Conservation (phyloP, 2,797 vertebrate genomes). For the Gobio occitaniae region DNA sequence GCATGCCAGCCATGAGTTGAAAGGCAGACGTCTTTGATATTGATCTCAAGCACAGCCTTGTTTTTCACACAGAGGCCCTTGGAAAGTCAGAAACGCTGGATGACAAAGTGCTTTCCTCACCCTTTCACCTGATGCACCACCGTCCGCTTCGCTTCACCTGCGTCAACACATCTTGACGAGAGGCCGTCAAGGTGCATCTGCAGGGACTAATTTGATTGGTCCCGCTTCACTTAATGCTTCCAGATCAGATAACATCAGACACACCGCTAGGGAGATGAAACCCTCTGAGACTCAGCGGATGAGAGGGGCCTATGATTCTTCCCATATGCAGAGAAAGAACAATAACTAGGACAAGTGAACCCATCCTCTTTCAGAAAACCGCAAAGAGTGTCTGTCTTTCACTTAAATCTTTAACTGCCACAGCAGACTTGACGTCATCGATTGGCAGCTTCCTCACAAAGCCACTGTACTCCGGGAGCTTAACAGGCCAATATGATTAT, state of each 20-base stretch:
- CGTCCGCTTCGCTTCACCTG: constrained; percentile 43
- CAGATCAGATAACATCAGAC: constrained; percentile 52
- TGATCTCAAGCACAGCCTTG: constrained; percentile 31
- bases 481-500: constrained; percentile 65
- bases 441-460: constrained; percentile 69
- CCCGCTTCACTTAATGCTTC: constrained; percentile 44
- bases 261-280: constrained; percentile 40
- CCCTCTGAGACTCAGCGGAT: constrained; percentile 33
- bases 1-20: constrained; percentile 30
- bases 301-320: constrained; percentile 30
- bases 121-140: constrained; percentile 36
- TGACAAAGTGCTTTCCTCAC: constrained; percentile 24
- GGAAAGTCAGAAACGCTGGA: constrained; percentile 28
- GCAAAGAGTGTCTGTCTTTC: neutral
- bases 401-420: constrained; percentile 32
- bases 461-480: constrained; percentile 61
- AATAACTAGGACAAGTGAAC: constrained; percentile 23
- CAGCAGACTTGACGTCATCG: constrained; percentile 63
- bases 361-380: neutral
- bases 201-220: constrained; percentile 48
- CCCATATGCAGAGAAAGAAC: constrained; percentile 24
- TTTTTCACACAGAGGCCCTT: constrained; percentile 9
- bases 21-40: constrained; percentile 43
- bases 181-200: constrained; percentile 47
- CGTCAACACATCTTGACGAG: constrained; percentile 44